Conservation (phyloP, 1,140 invertebrate genomes). For the Macrosteles quadrilineatus region DNA sequence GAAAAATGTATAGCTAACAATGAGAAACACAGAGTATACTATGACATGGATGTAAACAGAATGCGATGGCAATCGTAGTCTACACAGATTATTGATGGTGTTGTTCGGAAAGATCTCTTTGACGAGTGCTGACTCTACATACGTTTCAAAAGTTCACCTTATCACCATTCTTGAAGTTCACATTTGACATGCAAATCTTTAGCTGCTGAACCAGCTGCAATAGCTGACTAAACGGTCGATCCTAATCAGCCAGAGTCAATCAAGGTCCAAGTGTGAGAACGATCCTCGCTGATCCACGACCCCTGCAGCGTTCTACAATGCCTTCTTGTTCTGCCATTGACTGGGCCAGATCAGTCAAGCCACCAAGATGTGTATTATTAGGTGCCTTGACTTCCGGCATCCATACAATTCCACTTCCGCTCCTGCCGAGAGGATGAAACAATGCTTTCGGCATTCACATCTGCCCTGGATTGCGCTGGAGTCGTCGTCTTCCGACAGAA, state of each 20-base stretch:
- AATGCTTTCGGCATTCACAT: slow-evolving; percentile 3
- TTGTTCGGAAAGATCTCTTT: no score
- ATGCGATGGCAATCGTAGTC: no score
- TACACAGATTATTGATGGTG: no score
- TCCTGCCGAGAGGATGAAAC: slow-evolving; percentile 19
- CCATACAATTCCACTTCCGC: neutral
- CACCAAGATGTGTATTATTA: slow-evolving; percentile 26
- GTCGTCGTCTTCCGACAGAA: neutral
- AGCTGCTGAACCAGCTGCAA: no score
- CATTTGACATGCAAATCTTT: no score
- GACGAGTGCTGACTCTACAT: no score
- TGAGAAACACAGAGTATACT: no score
- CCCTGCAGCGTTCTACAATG: neutral
- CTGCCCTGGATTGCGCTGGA: slow-evolving; percentile 12
- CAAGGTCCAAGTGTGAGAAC: slow-evolving; percentile 11
- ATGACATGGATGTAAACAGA: no score
- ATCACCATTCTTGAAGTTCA: no score
- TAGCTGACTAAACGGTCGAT: no score
- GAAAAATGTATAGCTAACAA: no score
- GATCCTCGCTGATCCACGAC: neutral
- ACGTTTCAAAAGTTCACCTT: no score
- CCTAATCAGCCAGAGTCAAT: neutral
- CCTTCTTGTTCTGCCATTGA: slow-evolving; percentile 14
- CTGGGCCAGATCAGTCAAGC: slow-evolving; percentile 20
- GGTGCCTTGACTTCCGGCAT: slow-evolving; percentile 24